Conservation (phyloP, 1,140 invertebrate species). For the Leptopilina boulardi region DNA sequence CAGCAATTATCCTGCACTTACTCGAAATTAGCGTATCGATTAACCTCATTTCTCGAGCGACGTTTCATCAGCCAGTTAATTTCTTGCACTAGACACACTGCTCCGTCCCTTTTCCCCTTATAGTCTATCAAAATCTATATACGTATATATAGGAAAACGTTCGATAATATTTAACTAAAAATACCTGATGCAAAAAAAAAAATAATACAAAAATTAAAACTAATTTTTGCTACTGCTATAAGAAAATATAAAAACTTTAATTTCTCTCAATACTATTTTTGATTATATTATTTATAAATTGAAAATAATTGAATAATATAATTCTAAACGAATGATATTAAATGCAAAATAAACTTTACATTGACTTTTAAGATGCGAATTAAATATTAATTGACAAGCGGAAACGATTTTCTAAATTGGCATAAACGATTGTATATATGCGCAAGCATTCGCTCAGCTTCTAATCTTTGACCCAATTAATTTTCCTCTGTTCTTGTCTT, state of each 20-base stretch:
- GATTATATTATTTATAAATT: no score
- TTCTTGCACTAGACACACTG: slow-evolving; percentile 8
- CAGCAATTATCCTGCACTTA: slow-evolving; percentile 51
- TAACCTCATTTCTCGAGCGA: slow-evolving; percentile 52
- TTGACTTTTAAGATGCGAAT: no score
- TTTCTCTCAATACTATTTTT: no score
- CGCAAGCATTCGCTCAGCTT: slow-evolving; percentile 30
- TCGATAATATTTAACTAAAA: no score
- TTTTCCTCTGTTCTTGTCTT: slow-evolving; percentile 46
- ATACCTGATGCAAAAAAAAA: no score
- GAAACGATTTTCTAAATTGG: slow-evolving; percentile 29
- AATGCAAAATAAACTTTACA: no score
- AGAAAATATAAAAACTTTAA: no score
- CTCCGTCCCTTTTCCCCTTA: neutral
- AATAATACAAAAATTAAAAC: no score
- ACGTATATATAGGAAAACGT: no score
- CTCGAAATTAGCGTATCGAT: slow-evolving; percentile 58
- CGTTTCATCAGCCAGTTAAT: slow-evolving; percentile 23
- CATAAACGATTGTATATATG: slow-evolving; percentile 22
- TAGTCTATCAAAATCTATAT: neutral
- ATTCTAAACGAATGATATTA: no score
- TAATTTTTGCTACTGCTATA: no score
- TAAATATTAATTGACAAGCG: neutral
- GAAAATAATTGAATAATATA: no score
- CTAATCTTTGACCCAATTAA: slow-evolving; percentile 55